Conservation (phyloP, 2,113 vertebrate genomes). For the Pollimyrus isidori region DNA sequence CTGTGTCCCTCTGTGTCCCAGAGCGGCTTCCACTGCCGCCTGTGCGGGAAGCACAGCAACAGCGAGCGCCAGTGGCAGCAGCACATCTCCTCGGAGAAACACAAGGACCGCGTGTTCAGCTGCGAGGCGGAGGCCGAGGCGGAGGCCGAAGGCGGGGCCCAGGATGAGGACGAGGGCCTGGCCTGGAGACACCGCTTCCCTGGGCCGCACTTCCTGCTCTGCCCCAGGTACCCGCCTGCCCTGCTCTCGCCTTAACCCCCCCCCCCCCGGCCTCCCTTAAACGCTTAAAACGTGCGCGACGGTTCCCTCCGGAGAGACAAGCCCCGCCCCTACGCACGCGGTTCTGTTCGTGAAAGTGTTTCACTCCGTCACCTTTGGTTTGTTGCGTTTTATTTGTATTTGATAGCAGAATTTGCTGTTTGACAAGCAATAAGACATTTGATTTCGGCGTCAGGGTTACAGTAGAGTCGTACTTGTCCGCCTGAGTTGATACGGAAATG, state of each 20-base stretch:
- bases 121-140: conserved; percentile 57
- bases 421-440: background rate
- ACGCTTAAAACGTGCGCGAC: background rate
- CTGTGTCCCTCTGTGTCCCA: conserved; percentile 54
- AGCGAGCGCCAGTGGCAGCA: conserved; percentile 92
- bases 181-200: conserved; percentile 86
- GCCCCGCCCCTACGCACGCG: background rate
- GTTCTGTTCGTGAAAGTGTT: background rate
- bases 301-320: background rate
- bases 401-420: background rate
- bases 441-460: background rate
- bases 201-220: conserved; percentile 69
- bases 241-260: background rate
- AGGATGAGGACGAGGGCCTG: conserved; percentile 67
- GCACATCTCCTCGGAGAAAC: conserved; percentile 86
- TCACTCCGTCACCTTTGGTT: background rate
- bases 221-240: conserved; percentile 62
- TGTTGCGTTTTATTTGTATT: too few relatives aligned
- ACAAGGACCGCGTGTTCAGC: conserved; percentile 89
- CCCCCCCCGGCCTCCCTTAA: background rate
- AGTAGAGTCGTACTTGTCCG: background rate
- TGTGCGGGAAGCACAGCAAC: conserved; percentile 72
- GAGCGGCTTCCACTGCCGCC: conserved; percentile 82
- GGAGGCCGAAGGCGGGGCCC: too few relatives aligned
- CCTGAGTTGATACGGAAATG: background rate